Conservation (phyloP, 2,888 invertebrate species). For the Macrophya annulata region DNA sequence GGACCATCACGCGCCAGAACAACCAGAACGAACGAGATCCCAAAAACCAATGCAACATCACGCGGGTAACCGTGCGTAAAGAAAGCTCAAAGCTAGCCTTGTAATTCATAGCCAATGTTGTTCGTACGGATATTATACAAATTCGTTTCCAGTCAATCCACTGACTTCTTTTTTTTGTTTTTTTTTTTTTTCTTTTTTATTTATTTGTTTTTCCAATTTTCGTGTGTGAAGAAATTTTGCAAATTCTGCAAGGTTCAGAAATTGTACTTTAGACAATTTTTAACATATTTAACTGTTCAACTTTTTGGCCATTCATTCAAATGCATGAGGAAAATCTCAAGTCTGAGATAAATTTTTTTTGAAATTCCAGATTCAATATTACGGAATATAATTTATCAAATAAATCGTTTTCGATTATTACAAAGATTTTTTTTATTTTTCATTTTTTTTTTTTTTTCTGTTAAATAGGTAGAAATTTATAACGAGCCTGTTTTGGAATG, state of each 20-base stretch:
- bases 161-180: neutral
- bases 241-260: neutral
- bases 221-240: neutral
- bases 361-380: neutral
- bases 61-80: constrained; percentile 42
- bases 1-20: constrained; percentile 42
- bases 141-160: neutral
- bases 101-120: constrained; percentile 11
- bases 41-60: constrained; percentile 52
- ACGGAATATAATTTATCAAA: neutral
- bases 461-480: neutral
- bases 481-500: neutral
- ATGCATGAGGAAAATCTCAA: neutral
- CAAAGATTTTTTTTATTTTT: neutral
- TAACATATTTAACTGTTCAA: too few relatives aligned
- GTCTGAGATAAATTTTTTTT: neutral
- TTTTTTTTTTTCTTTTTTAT: too few relatives aligned
- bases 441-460: too few relatives aligned
- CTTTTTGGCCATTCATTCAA: too few relatives aligned
- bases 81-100: constrained; percentile 31
- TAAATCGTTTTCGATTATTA: neutral
- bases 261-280: neutral
- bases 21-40: constrained; percentile 47
- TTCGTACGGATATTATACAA: neutral
- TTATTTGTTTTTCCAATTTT: neutral